These are phyloP conservation scores for Pedetes capensis DNA, from an alignment of 2,113 vertebrate genomes.

Conservation along the genomic window DNA sequence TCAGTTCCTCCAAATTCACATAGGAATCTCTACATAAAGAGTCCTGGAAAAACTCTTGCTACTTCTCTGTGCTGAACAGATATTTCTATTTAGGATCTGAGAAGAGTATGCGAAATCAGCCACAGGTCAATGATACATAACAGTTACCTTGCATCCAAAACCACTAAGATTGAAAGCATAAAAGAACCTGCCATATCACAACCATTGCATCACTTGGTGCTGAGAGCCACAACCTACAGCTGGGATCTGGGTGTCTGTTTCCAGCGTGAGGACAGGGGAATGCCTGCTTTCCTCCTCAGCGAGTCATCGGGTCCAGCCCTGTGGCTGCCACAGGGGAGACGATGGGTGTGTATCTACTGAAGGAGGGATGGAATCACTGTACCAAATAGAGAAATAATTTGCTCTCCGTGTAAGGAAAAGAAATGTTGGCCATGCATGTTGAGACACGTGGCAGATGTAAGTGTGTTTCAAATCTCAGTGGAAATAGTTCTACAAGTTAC, in stretches of 20 bases:
- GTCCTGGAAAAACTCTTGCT: background rate
- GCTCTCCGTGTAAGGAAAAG: background rate
- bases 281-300: background rate
- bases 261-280: background rate
- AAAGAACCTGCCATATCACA: background rate
- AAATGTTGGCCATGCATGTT: background rate
- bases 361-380: background rate
- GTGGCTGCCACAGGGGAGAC: background rate
- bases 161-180: background rate
- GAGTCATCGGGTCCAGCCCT: background rate
- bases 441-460: background rate
- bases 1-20: background rate
- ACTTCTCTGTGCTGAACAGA: background rate
- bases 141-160: background rate
- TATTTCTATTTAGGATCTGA: background rate
- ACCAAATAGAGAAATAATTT: slow-evolving; percentile 26
- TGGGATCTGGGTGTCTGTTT: background rate
- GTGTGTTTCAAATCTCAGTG: background rate
- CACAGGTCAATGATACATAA: background rate
- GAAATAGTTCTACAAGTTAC: background rate
- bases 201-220: background rate
- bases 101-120: background rate
- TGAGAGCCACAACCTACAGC: background rate
- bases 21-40: background rate
- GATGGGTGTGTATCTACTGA: background rate